Percentiles rank a stretch among this genome's conserved stretches.
Evolutionary conservation across 2,888 invertebrate genomes (phyloP).

Genomic region (Oligia latruncula): DNA sequence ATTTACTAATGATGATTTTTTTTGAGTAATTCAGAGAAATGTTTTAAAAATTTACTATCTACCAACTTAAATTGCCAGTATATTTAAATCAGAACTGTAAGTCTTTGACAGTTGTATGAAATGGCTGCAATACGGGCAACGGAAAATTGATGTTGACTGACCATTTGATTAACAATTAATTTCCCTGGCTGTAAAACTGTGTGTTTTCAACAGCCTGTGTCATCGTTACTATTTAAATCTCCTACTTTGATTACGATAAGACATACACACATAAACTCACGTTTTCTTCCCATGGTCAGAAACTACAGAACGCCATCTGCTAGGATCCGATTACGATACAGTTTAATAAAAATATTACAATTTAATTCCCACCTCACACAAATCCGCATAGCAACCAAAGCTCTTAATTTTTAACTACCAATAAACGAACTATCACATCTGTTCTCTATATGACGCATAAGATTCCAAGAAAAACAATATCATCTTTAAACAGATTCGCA

Average conservation of each 20-base stretch:
- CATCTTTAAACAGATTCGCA: slow-evolving; percentile 59
- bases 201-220: neutral
- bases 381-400: slow-evolving; percentile 10
- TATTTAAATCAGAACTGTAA: neutral
- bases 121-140: neutral
- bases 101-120: neutral
- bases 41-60: neutral
- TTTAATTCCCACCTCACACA: neutral
- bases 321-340: neutral
- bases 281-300: too few species aligned
- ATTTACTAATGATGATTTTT: neutral
- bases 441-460: slow-evolving; percentile 57
- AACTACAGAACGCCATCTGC: too few species aligned
- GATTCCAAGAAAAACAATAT: slow-evolving; percentile 70
- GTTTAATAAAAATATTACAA: neutral
- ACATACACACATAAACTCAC: too few species aligned
- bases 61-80: neutral
- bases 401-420: slow-evolving; percentile 30
- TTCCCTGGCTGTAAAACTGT: neutral
- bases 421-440: slow-evolving; percentile 34
- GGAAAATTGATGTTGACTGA: neutral
- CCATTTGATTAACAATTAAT: neutral
- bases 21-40: neutral
- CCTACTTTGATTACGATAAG: too few species aligned
- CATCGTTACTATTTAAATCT: too few species aligned